These are phyloP conservation scores for Cephalopachus bancanus DNA, from an alignment of 2,797 vertebrate genomes.

Conservation along the genomic window DNA sequence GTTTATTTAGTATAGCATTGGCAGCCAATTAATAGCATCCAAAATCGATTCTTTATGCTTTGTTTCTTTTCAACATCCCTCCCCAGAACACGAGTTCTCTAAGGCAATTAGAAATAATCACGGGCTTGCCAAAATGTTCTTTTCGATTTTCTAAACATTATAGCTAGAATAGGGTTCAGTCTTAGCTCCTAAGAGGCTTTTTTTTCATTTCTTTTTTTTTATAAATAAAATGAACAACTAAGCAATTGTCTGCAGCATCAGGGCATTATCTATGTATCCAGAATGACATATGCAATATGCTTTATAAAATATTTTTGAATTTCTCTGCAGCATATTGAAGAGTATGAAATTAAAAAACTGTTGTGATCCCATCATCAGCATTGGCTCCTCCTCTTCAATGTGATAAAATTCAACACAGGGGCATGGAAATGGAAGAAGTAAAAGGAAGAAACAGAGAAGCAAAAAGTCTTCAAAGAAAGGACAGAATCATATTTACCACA, in stretches of 20 bases:
- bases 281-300: conserved; percentile 46
- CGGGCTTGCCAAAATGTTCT: conserved; percentile 82
- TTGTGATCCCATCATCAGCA: background rate
- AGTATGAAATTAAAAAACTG: conserved; percentile 51
- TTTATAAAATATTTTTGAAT: conserved; percentile 58
- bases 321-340: conserved; percentile 48
- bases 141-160: conserved; percentile 84
- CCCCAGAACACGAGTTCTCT: conserved; percentile 85
- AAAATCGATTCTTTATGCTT: conserved; percentile 87
- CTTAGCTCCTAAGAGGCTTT: conserved; percentile 75
- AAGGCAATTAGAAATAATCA: conserved; percentile 89
- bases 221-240: conserved; percentile 73
- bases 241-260: conserved; percentile 72
- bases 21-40: conserved; percentile 87
- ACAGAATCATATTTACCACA: conserved; percentile 36
- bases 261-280: conserved; percentile 58
- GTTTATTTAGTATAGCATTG: conserved; percentile 86
- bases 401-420: conserved; percentile 35
- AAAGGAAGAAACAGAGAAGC: conserved; percentile 21
- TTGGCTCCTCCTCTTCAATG: conserved; percentile 17
- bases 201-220: background rate
- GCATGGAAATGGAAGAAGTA: background rate
- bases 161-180: conserved; percentile 80
- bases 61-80: conserved; percentile 88
- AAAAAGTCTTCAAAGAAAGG: background rate